Evolutionary conservation across 2,113 vertebrate genomes (phyloP), one percentile per base, ranked within the genome.

Genomic region (Isichthys henryi): DNA sequence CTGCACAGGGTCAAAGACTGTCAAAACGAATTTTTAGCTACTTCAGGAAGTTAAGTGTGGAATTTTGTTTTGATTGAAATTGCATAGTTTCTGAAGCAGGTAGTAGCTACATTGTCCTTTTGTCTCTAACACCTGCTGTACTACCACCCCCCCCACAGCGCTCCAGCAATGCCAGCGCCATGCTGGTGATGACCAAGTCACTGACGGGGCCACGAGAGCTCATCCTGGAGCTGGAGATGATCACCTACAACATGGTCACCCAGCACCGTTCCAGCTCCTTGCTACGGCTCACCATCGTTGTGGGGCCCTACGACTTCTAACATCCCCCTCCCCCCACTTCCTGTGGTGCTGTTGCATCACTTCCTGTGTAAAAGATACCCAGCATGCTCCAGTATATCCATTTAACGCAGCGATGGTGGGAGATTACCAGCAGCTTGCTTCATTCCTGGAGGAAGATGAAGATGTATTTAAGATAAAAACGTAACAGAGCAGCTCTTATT

Each of bases 191-290:
- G 92, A 97, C 98, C 94, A 99, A 98, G 92, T 95, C 97, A 0
- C 94, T 99, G 70, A 89, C 96, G 0, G 98, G 98, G 89, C 98
- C 98, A 8, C 93, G 96, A 92, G 98, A 99, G 94, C 96, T 97
- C 86, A 94, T 99, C 0, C 96, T 99, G 91, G 98, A 99, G 93
- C 96, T 99, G 95, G 98, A 99, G 96, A 98, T 99, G 98, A 92
- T 99, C 93, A 99, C 98, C 5, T 97, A 98, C 92, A 98, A 97
- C 94, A 96, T 95, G 82, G 91, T 94, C 93, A 96, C 98, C 94
- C 98, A 97, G 90, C 99, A 97, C 91, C 98, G 97, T 84, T 96
- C 97, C 83, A 98, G 96, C 95, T 99, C 98, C 0, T 95, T 99
- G 96, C 94, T 99, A 90, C 95, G 98, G 92, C 91, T 99, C 94